These are phyloP conservation scores for Drosophila nannoptera DNA, from an alignment of 1,140 invertebrate species.

Conservation along the genomic window DNA sequence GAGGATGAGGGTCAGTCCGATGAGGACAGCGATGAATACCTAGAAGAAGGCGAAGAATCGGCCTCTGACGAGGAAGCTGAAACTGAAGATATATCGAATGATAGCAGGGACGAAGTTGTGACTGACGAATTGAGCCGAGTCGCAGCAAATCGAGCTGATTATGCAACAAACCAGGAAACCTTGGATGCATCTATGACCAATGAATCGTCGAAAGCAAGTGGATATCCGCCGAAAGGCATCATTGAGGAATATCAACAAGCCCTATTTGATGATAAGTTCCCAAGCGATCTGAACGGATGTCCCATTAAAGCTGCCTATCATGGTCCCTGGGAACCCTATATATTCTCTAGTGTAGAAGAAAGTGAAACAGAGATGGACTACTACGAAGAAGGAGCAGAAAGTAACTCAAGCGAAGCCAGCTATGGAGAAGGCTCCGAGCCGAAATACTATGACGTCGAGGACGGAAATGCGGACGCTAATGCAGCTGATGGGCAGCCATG, in stretches of 20 bases:
- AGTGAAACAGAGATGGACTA: conserved; percentile 11
- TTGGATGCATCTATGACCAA: background rate
- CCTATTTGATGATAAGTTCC: conserved; percentile 68
- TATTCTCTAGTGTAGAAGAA: conserved; percentile 47
- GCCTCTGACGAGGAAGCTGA: conserved; percentile 10
- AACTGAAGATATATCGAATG: background rate
- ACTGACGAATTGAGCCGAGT: background rate
- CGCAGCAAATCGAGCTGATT: background rate
- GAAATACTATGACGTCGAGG: conserved; percentile 13
- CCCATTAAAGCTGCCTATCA: conserved; percentile 63
- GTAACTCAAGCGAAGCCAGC: background rate
- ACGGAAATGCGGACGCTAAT: conserved; percentile 4
- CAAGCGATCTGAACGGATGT: conserved; percentile 67
- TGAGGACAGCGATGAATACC: conserved; percentile 37
- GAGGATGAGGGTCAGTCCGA: conserved; percentile 12
- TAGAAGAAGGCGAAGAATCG: conserved; percentile 16
- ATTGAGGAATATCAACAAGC: conserved; percentile 55
- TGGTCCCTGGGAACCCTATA: conserved; percentile 73
- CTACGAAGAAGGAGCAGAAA: conserved; percentile 13
- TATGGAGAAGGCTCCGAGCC: conserved; percentile 13
- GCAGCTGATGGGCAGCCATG: background rate
- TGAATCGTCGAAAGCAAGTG: background rate
- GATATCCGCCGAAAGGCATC: background rate
- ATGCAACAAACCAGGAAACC: too few species aligned
- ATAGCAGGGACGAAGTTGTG: background rate